Evolutionary conservation across 1,140 invertebrate species (phyloP).

Genomic region (Neelides sp.): DNA sequence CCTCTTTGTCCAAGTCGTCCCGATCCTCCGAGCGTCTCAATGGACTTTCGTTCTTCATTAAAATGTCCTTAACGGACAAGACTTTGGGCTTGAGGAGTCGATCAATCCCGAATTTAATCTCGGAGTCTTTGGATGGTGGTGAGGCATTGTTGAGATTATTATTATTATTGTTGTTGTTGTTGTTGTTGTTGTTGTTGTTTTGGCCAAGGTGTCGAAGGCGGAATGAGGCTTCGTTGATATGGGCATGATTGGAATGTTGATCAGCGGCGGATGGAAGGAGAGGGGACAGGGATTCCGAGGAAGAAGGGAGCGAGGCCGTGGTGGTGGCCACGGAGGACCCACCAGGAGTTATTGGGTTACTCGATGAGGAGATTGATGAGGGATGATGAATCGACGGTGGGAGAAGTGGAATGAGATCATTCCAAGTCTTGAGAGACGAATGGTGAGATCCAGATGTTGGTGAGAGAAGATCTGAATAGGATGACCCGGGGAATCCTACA

Average conservation of each 20-base stretch:
- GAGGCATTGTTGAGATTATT: too few species aligned
- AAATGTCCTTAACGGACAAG: conserved; percentile 30
- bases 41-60: conserved; percentile 2
- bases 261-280: background rate
- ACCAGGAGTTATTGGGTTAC: conserved; percentile 16
- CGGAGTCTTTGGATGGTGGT: conserved; percentile 4
- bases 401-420: conserved; percentile 24
- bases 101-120: conserved; percentile 32
- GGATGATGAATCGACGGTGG: conserved; percentile 15
- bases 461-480: conserved; percentile 20
- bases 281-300: conserved; percentile 2
- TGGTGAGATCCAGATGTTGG: conserved; percentile 12
- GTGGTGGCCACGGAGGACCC: too few species aligned
- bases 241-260: background rate
- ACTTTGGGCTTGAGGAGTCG: conserved; percentile 30
- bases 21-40: background rate
- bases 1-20: too few species aligned
- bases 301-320: conserved; percentile 7
- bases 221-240: background rate
- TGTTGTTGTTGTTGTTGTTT: conserved; percentile 9
- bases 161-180: too few species aligned
- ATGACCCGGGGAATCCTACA: conserved; percentile 8
- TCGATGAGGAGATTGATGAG: conserved; percentile 15
- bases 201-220: background rate
- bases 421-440: conserved; percentile 29